These are phyloP conservation scores for Cyprinodon diabolis DNA, from an alignment of 2,797 vertebrate genomes.

Conservation along the genomic window DNA sequence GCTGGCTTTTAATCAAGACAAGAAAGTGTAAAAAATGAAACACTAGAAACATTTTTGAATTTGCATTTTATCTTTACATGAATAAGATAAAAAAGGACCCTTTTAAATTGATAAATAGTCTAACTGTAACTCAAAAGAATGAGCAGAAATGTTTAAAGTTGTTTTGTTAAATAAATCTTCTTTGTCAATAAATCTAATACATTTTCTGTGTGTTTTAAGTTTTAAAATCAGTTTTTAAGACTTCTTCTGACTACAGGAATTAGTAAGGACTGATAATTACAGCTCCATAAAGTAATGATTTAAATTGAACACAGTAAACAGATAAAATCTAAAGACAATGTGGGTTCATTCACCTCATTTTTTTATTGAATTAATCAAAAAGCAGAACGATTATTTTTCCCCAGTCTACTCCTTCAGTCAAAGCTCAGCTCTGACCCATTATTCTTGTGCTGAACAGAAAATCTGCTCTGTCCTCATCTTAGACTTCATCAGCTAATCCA, in stretches of 20 bases:
- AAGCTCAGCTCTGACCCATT: slow-evolving; percentile 2
- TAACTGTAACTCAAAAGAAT: not conserved
- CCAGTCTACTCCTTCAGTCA: slow-evolving; percentile 7
- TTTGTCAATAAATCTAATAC: not conserved
- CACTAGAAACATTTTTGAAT: not conserved
- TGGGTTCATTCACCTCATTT: slow-evolving; percentile 6
- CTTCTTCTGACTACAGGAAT: not conserved
- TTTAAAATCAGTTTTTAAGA: not conserved
- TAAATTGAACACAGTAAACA: not conserved
- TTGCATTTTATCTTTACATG: not conserved
- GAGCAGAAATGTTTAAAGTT: not conserved
- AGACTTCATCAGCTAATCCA: slow-evolving; percentile 3
- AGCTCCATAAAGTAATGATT: no score
- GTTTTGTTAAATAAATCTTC: not conserved
- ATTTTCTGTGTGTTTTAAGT: not conserved
- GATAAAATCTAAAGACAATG: not conserved
- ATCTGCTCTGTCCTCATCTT: not conserved
- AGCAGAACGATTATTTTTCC: slow-evolving; percentile 10
- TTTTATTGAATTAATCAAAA: slow-evolving; percentile 43
- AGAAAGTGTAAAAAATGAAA: not conserved
- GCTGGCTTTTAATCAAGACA: not conserved
- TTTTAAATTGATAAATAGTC: not conserved
- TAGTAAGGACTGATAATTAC: not conserved
- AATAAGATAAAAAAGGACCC: not conserved
- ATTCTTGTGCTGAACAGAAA: not conserved